Conservation (phyloP, 2,797 vertebrate genomes). For the Sebastolobus alascanus region DNA sequence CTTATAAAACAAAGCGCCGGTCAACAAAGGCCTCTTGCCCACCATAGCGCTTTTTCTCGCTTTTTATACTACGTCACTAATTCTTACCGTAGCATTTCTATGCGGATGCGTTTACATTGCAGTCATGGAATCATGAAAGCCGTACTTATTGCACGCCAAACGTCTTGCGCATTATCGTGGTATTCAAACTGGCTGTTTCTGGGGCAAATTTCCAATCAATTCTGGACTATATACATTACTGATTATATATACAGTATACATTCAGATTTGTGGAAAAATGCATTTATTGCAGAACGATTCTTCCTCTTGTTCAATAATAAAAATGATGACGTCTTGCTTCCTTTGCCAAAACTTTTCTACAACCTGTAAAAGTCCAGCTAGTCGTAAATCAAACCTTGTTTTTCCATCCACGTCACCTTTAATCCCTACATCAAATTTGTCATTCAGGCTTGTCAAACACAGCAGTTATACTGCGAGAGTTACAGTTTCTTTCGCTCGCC, state of each 20-base stretch:
- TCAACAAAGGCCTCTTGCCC: too few species aligned
- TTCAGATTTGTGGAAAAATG: not conserved
- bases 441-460: conserved; percentile 29
- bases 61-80: too few species aligned
- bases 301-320: conserved; percentile 8
- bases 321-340: not conserved
- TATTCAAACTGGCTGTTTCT: too few species aligned
- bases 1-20: too few species aligned
- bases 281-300: not conserved
- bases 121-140: too few species aligned
- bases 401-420: conserved; percentile 19
- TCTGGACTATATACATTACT: too few species aligned
- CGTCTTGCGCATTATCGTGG: too few species aligned
- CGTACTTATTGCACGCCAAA: too few species aligned
- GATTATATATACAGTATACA: not conserved
- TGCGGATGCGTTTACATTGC: too few species aligned
- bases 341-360: conserved; percentile 13
- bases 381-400: conserved; percentile 32
- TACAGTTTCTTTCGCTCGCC: not conserved
- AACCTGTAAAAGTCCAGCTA: conserved; percentile 18
- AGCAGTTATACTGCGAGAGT: not conserved
- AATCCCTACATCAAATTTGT: conserved; percentile 9
- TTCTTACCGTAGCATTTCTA: too few species aligned
- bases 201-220: too few species aligned
- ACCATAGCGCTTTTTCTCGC: too few species aligned